phyloP scores from a whole-genome alignment of 1,140 invertebrate species.

The Mya arenaria region DNA sequence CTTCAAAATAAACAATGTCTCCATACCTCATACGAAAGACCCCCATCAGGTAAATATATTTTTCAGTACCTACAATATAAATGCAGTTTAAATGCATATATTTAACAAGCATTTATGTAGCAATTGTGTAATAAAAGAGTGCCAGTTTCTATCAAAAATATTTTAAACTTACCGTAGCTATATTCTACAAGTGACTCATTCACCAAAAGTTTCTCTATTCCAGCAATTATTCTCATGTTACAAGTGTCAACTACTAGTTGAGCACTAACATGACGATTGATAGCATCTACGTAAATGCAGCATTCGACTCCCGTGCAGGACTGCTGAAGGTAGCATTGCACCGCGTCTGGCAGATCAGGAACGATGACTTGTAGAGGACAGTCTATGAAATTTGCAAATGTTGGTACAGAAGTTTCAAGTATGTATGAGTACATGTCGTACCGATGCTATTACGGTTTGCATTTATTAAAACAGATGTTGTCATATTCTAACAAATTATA shows the following conservation, averaged over 20 bases:
- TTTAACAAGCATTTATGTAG: no score
- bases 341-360: not conserved
- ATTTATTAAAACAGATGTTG: no score
- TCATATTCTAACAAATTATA: no score
- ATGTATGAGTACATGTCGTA: no score
- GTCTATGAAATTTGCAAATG: no score
- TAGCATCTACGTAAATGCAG: slow-evolving; percentile 18
- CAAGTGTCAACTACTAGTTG: slow-evolving; percentile 11
- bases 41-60: not conserved
- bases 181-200: slow-evolving; percentile 7
- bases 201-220: slow-evolving; percentile 5
- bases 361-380: not conserved
- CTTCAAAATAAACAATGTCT: not conserved
- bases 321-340: not conserved
- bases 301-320: slow-evolving; percentile 38
- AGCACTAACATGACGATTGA: slow-evolving; percentile 5
- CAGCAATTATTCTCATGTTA: slow-evolving; percentile 11
- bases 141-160: not conserved
- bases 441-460: no score
- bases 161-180: slow-evolving; percentile 6
- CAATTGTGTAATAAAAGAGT: not conserved
- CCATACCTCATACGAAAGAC: not conserved
- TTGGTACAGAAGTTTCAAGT: no score
- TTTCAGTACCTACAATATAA: not conserved
- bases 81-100: no score